Evolutionary conservation across 2,888 invertebrate genomes (phyloP).

Genomic region (Coleophora deauratella): DNA sequence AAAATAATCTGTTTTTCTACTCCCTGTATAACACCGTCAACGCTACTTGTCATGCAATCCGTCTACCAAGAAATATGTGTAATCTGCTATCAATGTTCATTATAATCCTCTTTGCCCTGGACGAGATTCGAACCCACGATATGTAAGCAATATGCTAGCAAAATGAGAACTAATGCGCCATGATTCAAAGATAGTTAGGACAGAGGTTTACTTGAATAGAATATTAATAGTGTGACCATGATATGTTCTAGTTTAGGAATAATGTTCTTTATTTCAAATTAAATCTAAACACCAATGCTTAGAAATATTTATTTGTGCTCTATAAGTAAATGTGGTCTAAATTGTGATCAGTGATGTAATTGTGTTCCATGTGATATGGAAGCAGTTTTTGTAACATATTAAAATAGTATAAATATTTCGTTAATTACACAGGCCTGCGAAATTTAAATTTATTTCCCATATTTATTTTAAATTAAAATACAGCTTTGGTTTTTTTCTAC

Average conservation of each 20-base stretch:
- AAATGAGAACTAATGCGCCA: constrained; percentile 53
- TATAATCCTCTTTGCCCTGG: constrained; percentile 17
- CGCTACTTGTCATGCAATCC: constrained; percentile 2
- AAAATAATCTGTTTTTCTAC: no score
- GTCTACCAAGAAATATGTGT: constrained; percentile 4
- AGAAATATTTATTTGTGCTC: no score
- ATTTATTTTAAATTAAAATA: no score
- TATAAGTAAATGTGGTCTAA: no score
- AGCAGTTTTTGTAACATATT: no score
- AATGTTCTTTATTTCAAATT: not conserved
- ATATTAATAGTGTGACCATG: constrained; percentile 23
- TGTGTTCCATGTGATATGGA: no score
- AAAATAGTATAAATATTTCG: no score
- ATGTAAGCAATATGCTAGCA: constrained; percentile 33
- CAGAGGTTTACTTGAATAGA: constrained; percentile 9
- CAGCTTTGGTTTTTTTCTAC: no score
- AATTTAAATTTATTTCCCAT: no score
- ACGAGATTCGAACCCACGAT: constrained; percentile 30
- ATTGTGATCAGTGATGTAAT: no score
- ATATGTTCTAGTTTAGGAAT: not conserved
- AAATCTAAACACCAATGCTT: no score
- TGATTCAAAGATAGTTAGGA: constrained; percentile 38
- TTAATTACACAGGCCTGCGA: no score
- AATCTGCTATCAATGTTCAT: constrained; percentile 8
- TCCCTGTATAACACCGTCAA: not conserved